These are phyloP conservation scores for Diabrotica balteata DNA, from an alignment of 2,888 invertebrate genomes.

Conservation along the genomic window DNA sequence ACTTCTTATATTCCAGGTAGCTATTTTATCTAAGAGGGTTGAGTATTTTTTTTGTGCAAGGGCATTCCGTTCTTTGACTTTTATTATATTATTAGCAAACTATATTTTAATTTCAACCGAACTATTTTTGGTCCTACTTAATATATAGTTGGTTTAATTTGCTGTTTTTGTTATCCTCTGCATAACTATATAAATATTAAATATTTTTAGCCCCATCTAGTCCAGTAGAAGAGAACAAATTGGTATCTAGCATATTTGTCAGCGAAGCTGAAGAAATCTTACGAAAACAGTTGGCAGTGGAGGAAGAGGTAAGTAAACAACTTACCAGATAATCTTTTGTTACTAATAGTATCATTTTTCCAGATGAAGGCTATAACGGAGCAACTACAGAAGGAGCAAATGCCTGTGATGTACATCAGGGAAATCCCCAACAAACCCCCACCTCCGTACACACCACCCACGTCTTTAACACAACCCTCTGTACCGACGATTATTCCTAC, in stretches of 20 bases:
- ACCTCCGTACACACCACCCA: slow-evolving; percentile 76
- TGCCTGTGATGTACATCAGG: slow-evolving; percentile 66
- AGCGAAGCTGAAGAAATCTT: slow-evolving; percentile 69
- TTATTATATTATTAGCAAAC: too few species aligned
- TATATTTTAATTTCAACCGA: too few species aligned
- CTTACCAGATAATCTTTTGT: not conserved
- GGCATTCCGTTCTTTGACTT: too few species aligned
- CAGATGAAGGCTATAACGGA: slow-evolving; percentile 67
- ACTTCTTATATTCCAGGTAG: too few species aligned
- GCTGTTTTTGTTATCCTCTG: too few species aligned
- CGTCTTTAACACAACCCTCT: slow-evolving; percentile 50
- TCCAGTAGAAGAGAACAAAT: slow-evolving; percentile 28
- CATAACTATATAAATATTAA: not conserved
- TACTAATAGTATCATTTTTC: slow-evolving; percentile 9
- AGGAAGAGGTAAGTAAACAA: slow-evolving; percentile 65
- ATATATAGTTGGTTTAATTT: not conserved
- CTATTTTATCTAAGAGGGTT: too few species aligned
- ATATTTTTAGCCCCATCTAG: slow-evolving; percentile 17
- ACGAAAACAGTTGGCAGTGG: slow-evolving; percentile 69
- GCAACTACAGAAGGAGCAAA: slow-evolving; percentile 63
- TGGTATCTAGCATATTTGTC: slow-evolving; percentile 49
- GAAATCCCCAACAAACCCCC: slow-evolving; percentile 80
- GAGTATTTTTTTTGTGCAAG: too few species aligned
- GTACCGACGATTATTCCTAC: slow-evolving; percentile 57
- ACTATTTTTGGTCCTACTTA: too few species aligned